Base-by-base conservation (phyloP, 1,140 invertebrate species). In the Bombus terrestris region DNA sequence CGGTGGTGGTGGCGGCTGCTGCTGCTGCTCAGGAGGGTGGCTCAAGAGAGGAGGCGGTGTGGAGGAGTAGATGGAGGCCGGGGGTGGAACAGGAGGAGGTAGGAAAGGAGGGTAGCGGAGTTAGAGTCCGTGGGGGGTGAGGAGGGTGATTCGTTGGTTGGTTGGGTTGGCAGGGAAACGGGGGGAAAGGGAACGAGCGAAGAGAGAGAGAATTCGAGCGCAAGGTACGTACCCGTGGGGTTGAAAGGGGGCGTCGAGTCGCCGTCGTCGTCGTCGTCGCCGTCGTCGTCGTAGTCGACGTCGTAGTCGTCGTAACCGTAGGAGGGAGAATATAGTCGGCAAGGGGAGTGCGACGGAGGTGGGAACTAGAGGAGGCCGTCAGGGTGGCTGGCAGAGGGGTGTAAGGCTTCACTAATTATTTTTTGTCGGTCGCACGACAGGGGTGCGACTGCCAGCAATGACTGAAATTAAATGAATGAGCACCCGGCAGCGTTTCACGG, bases 321-420 rank as follows among this genome's bases (percentile, higher is more conserved):
- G 74, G 53, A 85, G 83, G 85, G 82, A 76, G 75, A 76, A 76
- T 69, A 78, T 84, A 89, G 86, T 85, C 74, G 76, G 35, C 72
- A 71, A 75, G 28, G 81, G 72, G 59, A 59, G 77, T 62, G 80
- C 69, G 71, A 64, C 74, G 81, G 71, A 75, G 80, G 80, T 66
- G 78, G 62, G 37, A 28, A 47, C 28, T 13, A 62, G 41, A 66
- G 72, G 76, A 72, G 43, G 13, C 47, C 37, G 47, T 10, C 57
- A 25, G 73, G 59, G 72, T 53, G 72, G 81, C 53, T 81, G 69
- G 72, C 74, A 76, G 81, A 85, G 83, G 93, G 93, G 93, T 91
- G 91, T 94, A 94, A 93, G 94, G 94, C 93, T 95, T 94, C 93
- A 93, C 94, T 95, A 95, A 94, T 95, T 94, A 94, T 94, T 95